Conservation (phyloP, 2,888 invertebrate genomes). For the Drosophila parthenogenetica region DNA sequence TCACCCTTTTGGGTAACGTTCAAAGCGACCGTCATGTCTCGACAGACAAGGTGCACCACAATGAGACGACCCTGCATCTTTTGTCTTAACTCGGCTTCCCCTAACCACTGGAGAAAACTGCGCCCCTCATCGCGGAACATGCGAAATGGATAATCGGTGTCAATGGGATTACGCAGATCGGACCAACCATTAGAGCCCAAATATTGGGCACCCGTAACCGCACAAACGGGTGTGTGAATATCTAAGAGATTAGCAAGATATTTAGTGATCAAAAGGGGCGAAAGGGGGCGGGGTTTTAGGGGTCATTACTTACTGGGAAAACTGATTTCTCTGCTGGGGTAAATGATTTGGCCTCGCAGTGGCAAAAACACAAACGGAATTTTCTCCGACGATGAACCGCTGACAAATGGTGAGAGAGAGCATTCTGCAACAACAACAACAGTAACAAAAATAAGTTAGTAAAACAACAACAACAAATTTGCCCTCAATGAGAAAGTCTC, state of each 20-base stretch:
- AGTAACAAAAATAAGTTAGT: conserved; percentile 1
- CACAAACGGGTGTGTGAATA: conserved; percentile 92
- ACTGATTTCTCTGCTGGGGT: conserved; percentile 94
- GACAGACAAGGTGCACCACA: conserved; percentile 91
- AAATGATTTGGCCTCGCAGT: conserved; percentile 93
- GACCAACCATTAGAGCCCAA: conserved; percentile 92
- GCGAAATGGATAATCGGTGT: conserved; percentile 92
- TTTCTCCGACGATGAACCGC: conserved; percentile 90
- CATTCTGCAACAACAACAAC: conserved; percentile 88
- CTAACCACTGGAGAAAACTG: conserved; percentile 93
- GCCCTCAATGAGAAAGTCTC: conserved; percentile 58
- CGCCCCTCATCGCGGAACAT: conserved; percentile 92
- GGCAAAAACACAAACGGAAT: conserved; percentile 95
- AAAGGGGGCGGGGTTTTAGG: background rate
- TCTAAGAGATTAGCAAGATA: conserved; percentile 85
- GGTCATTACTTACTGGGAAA: conserved; percentile 87
- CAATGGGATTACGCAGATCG: conserved; percentile 91
- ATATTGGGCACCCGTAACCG: conserved; percentile 93
- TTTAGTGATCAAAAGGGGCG: background rate
- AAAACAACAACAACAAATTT: conserved; percentile 69
- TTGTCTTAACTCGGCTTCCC: conserved; percentile 90
- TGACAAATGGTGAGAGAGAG: conserved; percentile 91
- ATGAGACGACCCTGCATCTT: conserved; percentile 93
- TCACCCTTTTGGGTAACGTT: conserved; percentile 83
- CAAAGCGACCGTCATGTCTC: conserved; percentile 87